A percentile compares a stretch with the other conserved stretches of the same genome.
Conservation (phyloP, 2,113 vertebrate species). For the Ciconia boyciana region DNA sequence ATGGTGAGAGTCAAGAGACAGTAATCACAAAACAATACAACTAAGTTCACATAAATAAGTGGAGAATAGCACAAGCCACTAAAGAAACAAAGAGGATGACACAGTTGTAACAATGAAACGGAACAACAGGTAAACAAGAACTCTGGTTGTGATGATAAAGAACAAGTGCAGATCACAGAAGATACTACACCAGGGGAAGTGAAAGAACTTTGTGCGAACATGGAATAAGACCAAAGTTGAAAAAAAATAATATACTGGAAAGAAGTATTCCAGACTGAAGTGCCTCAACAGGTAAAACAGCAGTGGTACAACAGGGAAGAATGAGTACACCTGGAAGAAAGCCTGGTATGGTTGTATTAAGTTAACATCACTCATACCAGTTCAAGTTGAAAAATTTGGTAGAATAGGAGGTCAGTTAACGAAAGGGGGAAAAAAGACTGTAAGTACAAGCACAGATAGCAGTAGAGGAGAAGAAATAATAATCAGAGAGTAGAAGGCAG, state of each 20-base stretch:
- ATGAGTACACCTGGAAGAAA: background rate
- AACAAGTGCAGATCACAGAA: background rate
- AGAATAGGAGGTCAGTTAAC: background rate
- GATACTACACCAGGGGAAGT: background rate
- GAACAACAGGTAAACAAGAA: background rate
- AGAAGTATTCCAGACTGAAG: background rate
- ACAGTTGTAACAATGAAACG: background rate
- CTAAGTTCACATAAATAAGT: background rate
- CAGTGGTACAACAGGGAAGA: background rate
- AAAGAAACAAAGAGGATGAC: background rate
- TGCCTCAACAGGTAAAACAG: background rate
- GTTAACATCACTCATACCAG: background rate
- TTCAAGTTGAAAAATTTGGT: background rate
- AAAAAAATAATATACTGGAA: background rate
- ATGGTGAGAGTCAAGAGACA: background rate
- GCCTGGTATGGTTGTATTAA: background rate
- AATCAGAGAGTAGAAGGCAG: background rate
- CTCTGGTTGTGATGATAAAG: background rate
- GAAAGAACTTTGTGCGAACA: background rate
- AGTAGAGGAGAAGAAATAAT: background rate
- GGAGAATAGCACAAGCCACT: background rate
- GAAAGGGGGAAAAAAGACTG: fast-evolving
- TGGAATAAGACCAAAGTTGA: background rate
- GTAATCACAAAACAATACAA: background rate
- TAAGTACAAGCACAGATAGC: background rate